phyloP scores from a whole-genome alignment of 2,113 vertebrate genomes.

The Maccullochella peelii region DNA sequence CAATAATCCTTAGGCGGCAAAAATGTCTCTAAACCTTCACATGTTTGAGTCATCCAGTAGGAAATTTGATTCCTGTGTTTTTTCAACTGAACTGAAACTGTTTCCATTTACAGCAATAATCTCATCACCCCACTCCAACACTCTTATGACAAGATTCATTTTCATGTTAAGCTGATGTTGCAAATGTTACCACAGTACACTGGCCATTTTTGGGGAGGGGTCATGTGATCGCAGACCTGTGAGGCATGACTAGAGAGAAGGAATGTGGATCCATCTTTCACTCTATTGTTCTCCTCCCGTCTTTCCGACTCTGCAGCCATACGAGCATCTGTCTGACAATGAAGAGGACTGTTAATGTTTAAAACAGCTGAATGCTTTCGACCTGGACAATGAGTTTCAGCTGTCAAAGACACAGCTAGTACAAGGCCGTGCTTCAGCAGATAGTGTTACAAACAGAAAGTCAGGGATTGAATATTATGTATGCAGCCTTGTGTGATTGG shows the following conservation, averaged over 20 bases:
- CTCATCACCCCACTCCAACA: neutral
- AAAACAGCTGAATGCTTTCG: conserved; percentile 41
- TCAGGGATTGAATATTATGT: neutral
- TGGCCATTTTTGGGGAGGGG: neutral
- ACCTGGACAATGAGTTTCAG: conserved; percentile 44
- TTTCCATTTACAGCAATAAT: neutral
- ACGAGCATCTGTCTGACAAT: conserved; percentile 39
- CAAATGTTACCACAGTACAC: neutral
- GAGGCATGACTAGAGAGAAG: conserved; percentile 63
- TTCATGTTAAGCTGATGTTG: neutral
- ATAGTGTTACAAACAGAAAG: conserved; percentile 38
- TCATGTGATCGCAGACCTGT: conserved; percentile 66
- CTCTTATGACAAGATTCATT: neutral
- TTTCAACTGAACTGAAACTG: neutral
- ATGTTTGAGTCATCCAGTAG: too few species aligned
- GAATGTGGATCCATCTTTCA: conserved; percentile 63
- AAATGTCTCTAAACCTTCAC: neutral
- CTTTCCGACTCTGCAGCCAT: conserved; percentile 23
- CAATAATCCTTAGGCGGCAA: neutral
- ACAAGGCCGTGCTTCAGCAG: conserved; percentile 7
- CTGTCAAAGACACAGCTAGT: conserved; percentile 29
- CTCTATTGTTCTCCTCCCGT: conserved; percentile 46
- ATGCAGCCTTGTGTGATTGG: neutral
- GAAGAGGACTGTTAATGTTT: conserved; percentile 41
- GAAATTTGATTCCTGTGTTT: neutral